These are phyloP conservation scores for Leptatherina wallacei DNA, from an alignment of 2,797 vertebrate species.

Conservation along the genomic window DNA sequence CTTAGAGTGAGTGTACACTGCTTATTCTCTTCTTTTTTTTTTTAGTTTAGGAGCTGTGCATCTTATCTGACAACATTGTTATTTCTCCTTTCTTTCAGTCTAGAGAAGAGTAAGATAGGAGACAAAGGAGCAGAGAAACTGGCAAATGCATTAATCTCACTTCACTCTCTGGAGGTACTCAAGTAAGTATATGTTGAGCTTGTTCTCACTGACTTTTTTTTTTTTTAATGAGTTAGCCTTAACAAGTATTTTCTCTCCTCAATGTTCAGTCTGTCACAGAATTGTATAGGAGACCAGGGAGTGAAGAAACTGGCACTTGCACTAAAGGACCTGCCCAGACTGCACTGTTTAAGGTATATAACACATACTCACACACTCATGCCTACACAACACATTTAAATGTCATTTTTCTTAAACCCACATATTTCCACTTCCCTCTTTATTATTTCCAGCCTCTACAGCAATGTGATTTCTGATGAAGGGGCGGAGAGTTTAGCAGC, in stretches of 20 bases:
- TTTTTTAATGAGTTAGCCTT: background rate
- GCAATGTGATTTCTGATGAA: slow-evolving; percentile 89
- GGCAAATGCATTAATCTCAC: slow-evolving; percentile 79
- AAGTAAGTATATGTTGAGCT: slow-evolving; percentile 85
- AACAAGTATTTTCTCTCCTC: slow-evolving; percentile 3
- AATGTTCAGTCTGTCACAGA: slow-evolving; percentile 71
- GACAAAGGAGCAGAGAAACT: slow-evolving; percentile 86
- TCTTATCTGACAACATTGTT: slow-evolving; percentile 1
- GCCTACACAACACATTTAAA: background rate
- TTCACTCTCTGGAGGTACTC: slow-evolving; percentile 87
- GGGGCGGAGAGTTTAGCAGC: slow-evolving; percentile 90
- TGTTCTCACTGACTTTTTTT: background rate
- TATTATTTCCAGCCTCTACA: slow-evolving; percentile 86
- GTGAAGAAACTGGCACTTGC: slow-evolving; percentile 48
- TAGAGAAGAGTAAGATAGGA: slow-evolving; percentile 92
- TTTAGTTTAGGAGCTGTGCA: background rate
- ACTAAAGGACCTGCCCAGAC: slow-evolving; percentile 58
- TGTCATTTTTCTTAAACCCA: background rate
- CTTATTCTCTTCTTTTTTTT: background rate
- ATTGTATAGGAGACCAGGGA: slow-evolving; percentile 69
- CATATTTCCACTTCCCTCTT: slow-evolving; percentile 47
- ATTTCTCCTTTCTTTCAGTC: slow-evolving; percentile 71
- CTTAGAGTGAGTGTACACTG: slow-evolving; percentile 84
- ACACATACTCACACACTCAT: background rate
- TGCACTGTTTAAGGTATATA: slow-evolving; percentile 71